Percentiles rank a stretch among this genome's conserved stretches.
Conservation (phyloP, 2,888 invertebrate genomes). For the Andrena hattorfiana region DNA sequence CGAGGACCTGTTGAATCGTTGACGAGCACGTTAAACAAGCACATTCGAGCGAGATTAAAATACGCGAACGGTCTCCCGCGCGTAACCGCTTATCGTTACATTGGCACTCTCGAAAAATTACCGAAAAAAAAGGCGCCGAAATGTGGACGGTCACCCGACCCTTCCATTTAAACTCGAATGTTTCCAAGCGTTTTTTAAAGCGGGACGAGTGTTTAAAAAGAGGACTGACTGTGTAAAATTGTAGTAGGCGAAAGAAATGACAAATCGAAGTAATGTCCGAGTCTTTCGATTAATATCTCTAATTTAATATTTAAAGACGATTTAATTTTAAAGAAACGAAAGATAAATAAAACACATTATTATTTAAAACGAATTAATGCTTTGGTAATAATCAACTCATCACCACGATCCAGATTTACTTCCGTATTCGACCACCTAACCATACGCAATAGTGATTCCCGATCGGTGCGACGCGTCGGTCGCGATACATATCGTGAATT, state of each 20-base stretch:
- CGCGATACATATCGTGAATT: too few relatives aligned
- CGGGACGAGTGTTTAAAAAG: not conserved
- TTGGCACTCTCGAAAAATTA: not conserved
- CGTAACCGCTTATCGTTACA: slow-evolving; percentile 13
- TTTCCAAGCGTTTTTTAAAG: slow-evolving; percentile 9
- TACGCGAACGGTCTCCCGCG: slow-evolving; percentile 11
- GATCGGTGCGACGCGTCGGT: too few relatives aligned
- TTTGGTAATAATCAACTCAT: not conserved
- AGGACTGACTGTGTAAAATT: slow-evolving; percentile 7
- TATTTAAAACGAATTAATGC: slow-evolving; percentile 30
- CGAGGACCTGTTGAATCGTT: slow-evolving; percentile 21
- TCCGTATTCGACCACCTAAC: not conserved
- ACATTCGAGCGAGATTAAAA: not conserved
- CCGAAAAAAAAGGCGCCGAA: not conserved
- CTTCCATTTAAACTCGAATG: not conserved
- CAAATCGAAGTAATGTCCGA: slow-evolving; percentile 31
- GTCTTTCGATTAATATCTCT: slow-evolving; percentile 38
- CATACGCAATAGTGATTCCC: too few relatives aligned
- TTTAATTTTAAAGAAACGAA: slow-evolving; percentile 28
- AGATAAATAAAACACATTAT: slow-evolving; percentile 34
- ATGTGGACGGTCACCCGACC: not conserved
- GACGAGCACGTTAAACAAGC: not conserved
- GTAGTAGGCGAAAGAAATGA: slow-evolving; percentile 10
- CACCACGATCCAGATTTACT: slow-evolving; percentile 17
- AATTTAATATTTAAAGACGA: slow-evolving; percentile 44